Base-by-base conservation (phyloP, 2,113 vertebrate species). In the Puntigrus tetrazona region DNA sequence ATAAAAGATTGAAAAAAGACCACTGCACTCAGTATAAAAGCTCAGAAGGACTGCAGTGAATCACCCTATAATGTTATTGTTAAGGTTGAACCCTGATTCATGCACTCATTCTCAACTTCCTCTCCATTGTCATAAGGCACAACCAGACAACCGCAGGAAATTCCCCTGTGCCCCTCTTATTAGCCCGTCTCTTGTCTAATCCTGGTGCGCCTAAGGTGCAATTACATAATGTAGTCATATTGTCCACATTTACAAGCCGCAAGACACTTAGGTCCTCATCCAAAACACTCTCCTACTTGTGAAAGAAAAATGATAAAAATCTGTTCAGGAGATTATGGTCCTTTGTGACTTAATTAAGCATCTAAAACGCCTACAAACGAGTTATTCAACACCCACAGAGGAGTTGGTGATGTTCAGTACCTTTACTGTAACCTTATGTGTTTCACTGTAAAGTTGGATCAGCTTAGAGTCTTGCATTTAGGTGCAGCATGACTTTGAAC, bases 51-150 rank as follows among this genome's bases (percentile, higher is more conserved):
- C 45, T 3, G 78, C 85, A 84, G 86, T 90, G 75, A 84, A 69
- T 82, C 73, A 63, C 0, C 61, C 86, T 89, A 67, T 57, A 11
- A 88, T 70, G 88, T 88, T 89, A 86, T 90, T 91, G 86, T 87
- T 47, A 85, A 89, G 89, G 85, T 88, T 36, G 36, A 75, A 82
- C 77, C 57, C 38, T 85, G 74, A 72, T 72, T 55, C 86, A 81
- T 57, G 59, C 61, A 65, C 78, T 88, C 74, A 83, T 34, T 82
- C n/a, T 78, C 87, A 77, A 82, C 76, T 86, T 87, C 83, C 85
- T 45, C 70, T 69, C 75, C 76, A 75, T 86, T 89, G 84, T 92
- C 52, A 79, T 86, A 84, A 85, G 88, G 89, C 69, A 87, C 50
- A 61, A 16, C 4, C 29, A 69, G 84, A 82, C 3, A 81, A 52